Conservation (phyloP, 2,888 invertebrate genomes). For the Cistogaster globosa region DNA sequence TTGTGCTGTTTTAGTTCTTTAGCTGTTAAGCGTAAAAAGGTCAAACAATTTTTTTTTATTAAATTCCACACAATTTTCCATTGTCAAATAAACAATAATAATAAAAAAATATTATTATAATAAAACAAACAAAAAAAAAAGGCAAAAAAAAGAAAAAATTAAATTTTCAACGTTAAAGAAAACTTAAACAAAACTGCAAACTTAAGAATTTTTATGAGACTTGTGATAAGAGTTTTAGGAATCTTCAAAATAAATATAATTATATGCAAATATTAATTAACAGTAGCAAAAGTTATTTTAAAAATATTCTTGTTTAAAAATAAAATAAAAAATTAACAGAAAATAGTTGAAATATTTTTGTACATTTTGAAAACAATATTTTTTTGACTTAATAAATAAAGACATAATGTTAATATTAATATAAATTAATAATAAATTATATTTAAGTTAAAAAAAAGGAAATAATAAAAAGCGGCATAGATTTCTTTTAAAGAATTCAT, state of each 20-base stretch:
- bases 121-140: background rate
- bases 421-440: no score
- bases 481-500: no score
- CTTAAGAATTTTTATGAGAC: conserved; percentile 1
- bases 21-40: conserved; percentile 10
- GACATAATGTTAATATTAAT: no score
- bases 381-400: no score
- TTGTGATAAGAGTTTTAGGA: conserved; percentile 60
- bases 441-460: no score
- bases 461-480: no score
- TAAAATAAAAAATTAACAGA: no score
- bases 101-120: background rate
- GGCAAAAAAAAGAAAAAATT: background rate
- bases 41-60: background rate
- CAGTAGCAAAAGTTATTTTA: no score
- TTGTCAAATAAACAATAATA: background rate
- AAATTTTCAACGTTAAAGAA: background rate
- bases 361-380: no score
- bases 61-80: conserved; percentile 1
- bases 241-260: background rate
- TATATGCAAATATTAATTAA: no score
- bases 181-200: background rate
- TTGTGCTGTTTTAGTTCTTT: background rate
- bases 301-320: no score
- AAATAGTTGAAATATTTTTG: no score